Conservation (phyloP, 1,140 invertebrate genomes). For the Araneus ventricosus region DNA sequence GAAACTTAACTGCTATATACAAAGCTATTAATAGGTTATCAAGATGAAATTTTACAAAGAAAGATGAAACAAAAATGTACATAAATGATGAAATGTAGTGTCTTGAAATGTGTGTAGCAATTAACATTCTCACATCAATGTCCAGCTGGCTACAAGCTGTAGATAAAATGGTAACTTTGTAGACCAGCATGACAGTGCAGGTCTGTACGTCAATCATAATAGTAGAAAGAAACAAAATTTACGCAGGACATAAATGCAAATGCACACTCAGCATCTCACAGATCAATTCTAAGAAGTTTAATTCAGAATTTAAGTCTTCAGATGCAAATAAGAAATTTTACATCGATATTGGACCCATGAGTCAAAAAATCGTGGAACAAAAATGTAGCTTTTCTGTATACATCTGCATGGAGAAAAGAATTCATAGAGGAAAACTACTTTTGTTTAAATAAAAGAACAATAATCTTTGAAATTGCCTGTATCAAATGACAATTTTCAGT, state of each 20-base stretch:
- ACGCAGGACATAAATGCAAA: conserved; percentile 6
- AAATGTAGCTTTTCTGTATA: not conserved
- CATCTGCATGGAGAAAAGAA: not conserved
- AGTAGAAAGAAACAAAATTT: not conserved
- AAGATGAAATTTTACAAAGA: conserved; percentile 72
- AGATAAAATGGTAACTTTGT: not conserved
- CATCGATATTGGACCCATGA: conserved; percentile 67
- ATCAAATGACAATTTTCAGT: not conserved
- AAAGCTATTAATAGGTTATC: conserved; percentile 57
- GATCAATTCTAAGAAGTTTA: not conserved
- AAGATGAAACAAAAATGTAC: conserved; percentile 74
- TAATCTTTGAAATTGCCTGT: not conserved
- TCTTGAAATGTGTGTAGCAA: conserved; percentile 30
- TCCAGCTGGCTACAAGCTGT: not conserved
- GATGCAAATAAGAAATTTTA: conserved; percentile 42
- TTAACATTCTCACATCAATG: conserved; percentile 13
- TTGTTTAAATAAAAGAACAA: not conserved
- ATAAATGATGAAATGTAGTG: conserved; percentile 58
- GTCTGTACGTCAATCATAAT: not conserved
- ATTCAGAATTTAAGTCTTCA: conserved; percentile 13
- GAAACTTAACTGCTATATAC: conserved; percentile 69
- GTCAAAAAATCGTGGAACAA: not conserved
- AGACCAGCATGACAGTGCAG: not conserved
- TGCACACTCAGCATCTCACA: not conserved
- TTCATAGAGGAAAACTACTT: too few species aligned